Evolutionary conservation across 2,113 vertebrate genomes (phyloP), one percentile per base, ranked within the genome.

Genomic region (Zapus hudsonius): DNA sequence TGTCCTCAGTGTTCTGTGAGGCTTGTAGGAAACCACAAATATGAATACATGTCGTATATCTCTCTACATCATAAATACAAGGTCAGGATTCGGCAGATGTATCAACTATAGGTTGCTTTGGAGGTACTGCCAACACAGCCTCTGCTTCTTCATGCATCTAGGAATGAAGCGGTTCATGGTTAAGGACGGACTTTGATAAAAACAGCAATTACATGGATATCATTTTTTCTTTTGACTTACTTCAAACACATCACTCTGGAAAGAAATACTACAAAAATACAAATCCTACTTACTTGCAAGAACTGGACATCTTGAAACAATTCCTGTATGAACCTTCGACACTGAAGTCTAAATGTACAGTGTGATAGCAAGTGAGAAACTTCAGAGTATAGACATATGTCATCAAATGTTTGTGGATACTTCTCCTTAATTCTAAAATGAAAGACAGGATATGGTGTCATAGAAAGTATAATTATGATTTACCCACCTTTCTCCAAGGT

Each of bases 221-320:
- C 61, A n/a, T n/a, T n/a, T n/a, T n/a, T n/a, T 63, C 44, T 91
- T 75, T 87, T 36, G 90, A 70, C 15, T 61, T 85, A 95, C 72
- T 52, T 84, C 38, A 64, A 96, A 94, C 40, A 92, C 0, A 78
- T 25, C 89, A 78, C 64, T 94, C 73, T 82, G 59, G 12, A 38
- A 84, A 91, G 19, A 64, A 7, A 81, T 75, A 84, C 13, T 69
- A 44, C 38, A 38, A 11, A 91, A 90, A 63, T 69, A 94, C 33
- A 84, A n/a, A 57, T 61, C 31, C 17, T 84, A 25, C 98, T 98
- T 97, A 99, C 99, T 94, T 99, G 99, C 98, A 99, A 98, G 98
- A 99, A 99, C 95, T 99, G 99, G 93, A 99, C 99, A 93, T 99
- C 99, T 87, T 99, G 99, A 98, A 99, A 99, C 7, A 99, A 98